Evolutionary conservation across 2,888 invertebrate species (phyloP).

Genomic region (Apotomis capreana): DNA sequence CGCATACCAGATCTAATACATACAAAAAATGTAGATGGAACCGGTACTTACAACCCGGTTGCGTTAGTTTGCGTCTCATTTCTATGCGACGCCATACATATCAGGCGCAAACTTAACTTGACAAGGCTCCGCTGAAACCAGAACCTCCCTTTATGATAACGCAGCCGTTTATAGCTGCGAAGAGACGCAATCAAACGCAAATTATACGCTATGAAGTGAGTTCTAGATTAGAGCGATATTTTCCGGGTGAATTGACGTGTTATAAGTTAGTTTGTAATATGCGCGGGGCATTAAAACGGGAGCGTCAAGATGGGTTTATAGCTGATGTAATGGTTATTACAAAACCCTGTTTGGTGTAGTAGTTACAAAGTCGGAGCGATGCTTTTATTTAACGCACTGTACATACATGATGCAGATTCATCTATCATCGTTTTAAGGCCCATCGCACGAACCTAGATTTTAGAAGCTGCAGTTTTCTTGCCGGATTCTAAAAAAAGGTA

Average conservation of each 20-base stretch:
- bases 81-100: too few species aligned
- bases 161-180: slow-evolving; percentile 44
- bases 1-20: slow-evolving; percentile 36
- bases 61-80: too few species aligned
- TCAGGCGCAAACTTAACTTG: too few species aligned
- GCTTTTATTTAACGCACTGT: too few species aligned
- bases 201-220: slow-evolving; percentile 28
- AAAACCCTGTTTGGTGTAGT: not conserved
- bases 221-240: slow-evolving; percentile 21
- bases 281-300: slow-evolving; percentile 34
- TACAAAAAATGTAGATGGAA: slow-evolving; percentile 38
- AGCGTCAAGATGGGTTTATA: slow-evolving; percentile 16
- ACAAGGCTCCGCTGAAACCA: slow-evolving; percentile 41
- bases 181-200: slow-evolving; percentile 42
- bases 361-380: not conserved
- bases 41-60: slow-evolving; percentile 30
- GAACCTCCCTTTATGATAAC: slow-evolving; percentile 47
- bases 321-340: slow-evolving; percentile 12
- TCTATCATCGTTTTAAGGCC: too few species aligned
- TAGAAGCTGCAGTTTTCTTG: too few species aligned
- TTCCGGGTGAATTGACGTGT: slow-evolving; percentile 15
- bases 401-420: too few species aligned
- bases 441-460: too few species aligned
- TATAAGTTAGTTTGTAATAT: slow-evolving; percentile 18
- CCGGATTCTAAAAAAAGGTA: too few species aligned